Evolutionary conservation across 2,888 invertebrate species (phyloP), one percentile per base, ranked within the genome.

Genomic region (Papilio gigon): DNA sequence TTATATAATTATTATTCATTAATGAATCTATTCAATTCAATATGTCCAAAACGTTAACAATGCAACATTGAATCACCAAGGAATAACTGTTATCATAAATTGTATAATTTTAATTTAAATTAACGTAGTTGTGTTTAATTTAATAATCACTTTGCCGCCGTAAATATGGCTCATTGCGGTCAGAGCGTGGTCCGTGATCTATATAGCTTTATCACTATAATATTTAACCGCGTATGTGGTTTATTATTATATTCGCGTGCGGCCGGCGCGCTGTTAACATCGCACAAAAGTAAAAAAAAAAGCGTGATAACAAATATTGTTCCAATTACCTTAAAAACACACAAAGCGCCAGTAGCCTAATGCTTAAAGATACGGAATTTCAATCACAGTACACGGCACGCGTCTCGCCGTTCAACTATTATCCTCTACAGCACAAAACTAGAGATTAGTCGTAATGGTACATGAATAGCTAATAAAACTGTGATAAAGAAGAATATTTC

Each of bases 161-260:
- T 66, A 35, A 67, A 56, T 67, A 62, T 58, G 53, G 62, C 53
- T 67, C 35, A 63, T 56, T 67, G 42, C 30, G 67, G 67, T 63
- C 17, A 33, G 33, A 53, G 35, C 22, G 17, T 1, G 20, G 56
- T 17, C n/a, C 17, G 27, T 30, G 40, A 1, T 56, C 62, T 22
- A 40, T 44, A 44, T 63, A 33, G 44, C 58, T 63, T 63, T 47
- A 60, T 50, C 25, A 35, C 59, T 37, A 17, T 56, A 56, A 33
- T 22, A 20, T 44, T 67, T 62, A 40, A 4, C 20, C 25, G 33
- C 35, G 33, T 30, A 58, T 67, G 67, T 22, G 53, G 67, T 56
- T 25, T 44, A 25, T 22, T 44, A 9, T 56, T 58, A 62, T 67
- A 63, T 61, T 58, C 8, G 3, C 17, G 5, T 59, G 53, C 25